phyloP scores from a whole-genome alignment of 2,113 vertebrate species.

The Spheniscus mendiculus region DNA sequence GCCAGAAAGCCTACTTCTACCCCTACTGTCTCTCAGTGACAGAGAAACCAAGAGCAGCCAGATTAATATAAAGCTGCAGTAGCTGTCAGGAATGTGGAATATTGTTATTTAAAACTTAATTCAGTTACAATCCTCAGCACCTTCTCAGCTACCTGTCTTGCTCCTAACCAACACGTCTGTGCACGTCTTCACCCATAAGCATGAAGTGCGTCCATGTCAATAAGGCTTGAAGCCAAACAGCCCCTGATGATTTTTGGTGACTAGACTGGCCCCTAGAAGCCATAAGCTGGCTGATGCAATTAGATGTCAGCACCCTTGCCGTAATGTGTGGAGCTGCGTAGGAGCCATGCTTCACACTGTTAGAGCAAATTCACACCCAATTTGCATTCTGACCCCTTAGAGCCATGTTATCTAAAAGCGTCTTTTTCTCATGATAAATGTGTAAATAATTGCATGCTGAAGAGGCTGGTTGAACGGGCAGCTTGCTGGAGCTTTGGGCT shows the following conservation, averaged over 20 bases:
- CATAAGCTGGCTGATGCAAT: background rate
- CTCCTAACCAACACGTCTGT: background rate
- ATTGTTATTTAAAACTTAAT: background rate
- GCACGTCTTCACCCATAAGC: background rate
- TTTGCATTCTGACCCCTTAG: conserved; percentile 6
- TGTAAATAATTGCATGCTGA: background rate
- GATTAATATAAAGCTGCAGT: background rate
- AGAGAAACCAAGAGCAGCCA: background rate
- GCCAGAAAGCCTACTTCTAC: background rate
- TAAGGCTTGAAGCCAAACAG: background rate
- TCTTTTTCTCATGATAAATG: background rate
- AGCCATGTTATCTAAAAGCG: background rate
- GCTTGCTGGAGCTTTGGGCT: background rate
- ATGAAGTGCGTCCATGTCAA: background rate
- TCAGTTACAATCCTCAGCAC: background rate
- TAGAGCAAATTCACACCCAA: background rate
- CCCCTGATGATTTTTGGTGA: background rate
- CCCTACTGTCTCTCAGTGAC: background rate
- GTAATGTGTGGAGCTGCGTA: background rate
- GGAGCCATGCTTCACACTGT: background rate
- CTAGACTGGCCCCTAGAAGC: background rate
- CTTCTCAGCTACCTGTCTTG: background rate
- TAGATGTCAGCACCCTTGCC: background rate
- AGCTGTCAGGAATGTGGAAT: background rate
- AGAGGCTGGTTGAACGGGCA: background rate